Evolutionary conservation across 2,113 vertebrate species (phyloP), one percentile per base, ranked within the genome.

Genomic region (Corvus cornix): DNA sequence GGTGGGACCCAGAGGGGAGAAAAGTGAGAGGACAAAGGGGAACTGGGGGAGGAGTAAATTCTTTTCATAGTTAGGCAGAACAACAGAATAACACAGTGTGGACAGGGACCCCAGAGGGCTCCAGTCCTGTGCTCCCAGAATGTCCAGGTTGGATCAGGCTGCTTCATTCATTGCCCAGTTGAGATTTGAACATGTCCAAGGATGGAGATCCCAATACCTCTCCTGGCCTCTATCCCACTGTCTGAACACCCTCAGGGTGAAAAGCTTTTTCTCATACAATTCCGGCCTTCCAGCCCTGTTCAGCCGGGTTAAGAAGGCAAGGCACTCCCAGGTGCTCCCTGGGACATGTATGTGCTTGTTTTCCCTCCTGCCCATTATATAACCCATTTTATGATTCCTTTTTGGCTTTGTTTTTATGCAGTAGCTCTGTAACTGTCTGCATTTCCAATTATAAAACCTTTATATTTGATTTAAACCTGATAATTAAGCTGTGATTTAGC

Each of bases 391-490:
- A 43, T 41, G 35, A 31, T 44, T 41, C 48, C 67, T 77, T 93
- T 89, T 63, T 41, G 43, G 48, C 15, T 81, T 43, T 59, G n/a
- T 44, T 93, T 93, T 73, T 74, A 83, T 58, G 55, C 59, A 80
- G 62, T 39, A 90, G 51, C 39, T 83, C 63, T 41, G 46, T 46
- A 76, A 93, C 31, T 64, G 27, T n/a, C 74, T 69, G 51, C 33
- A 63, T 80, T 93, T 74, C 68, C 82, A 85, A 80, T 93, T 93
- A 88, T 20, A 84, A 81, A 69, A 68, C 16, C 33, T 84, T 64
- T 87, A 52, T 35, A 81, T 68, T 78, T 87, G 22, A 94, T 93
- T 97, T 93, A 87, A 90, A 90, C 48, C 66, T 78, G 80, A 75
- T 92, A 94, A 94, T 94, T 87, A 76, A 17, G 53, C 49, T 22